These are phyloP conservation scores for Caiman crocodilus DNA, from an alignment of 2,797 vertebrate genomes.

Conservation along the genomic window DNA sequence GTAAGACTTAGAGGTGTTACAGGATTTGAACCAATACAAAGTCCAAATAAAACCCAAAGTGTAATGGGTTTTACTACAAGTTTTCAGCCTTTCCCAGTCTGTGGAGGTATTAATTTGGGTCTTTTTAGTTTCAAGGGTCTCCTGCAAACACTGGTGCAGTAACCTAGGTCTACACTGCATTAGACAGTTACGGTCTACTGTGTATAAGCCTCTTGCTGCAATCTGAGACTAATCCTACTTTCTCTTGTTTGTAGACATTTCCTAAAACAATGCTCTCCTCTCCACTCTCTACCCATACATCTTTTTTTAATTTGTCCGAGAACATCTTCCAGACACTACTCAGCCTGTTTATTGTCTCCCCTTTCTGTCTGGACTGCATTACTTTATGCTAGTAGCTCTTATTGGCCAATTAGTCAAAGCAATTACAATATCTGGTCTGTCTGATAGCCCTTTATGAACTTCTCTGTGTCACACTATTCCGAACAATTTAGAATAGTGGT, in stretches of 20 bases:
- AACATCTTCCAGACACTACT: background rate
- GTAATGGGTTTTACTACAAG: background rate
- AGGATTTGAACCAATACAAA: background rate
- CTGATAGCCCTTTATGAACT: slow-evolving; percentile 2
- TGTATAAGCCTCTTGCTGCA: background rate
- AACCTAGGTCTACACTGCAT: too few species aligned
- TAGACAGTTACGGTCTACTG: too few species aligned
- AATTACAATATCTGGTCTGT: slow-evolving; percentile 48
- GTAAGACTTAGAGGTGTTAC: too few species aligned
- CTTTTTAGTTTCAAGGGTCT: background rate
- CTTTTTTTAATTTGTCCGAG: background rate
- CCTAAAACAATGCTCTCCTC: background rate
- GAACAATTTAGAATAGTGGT: background rate
- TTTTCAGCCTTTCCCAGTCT: background rate
- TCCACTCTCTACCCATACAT: background rate
- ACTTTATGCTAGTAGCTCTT: slow-evolving; percentile 7
- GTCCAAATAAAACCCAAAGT: slow-evolving; percentile 2
- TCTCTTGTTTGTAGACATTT: background rate
- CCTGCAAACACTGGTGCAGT: background rate
- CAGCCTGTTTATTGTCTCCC: background rate
- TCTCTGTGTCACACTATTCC: too few species aligned
- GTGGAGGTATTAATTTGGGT: background rate
- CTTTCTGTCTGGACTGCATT: background rate
- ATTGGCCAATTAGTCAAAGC: slow-evolving; percentile 61
- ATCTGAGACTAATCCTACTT: background rate